A percentile compares a stretch with the other conserved stretches of the same genome.
phyloP scores from a whole-genome alignment of 2,113 vertebrate species.

The Urocitellus parryii region DNA sequence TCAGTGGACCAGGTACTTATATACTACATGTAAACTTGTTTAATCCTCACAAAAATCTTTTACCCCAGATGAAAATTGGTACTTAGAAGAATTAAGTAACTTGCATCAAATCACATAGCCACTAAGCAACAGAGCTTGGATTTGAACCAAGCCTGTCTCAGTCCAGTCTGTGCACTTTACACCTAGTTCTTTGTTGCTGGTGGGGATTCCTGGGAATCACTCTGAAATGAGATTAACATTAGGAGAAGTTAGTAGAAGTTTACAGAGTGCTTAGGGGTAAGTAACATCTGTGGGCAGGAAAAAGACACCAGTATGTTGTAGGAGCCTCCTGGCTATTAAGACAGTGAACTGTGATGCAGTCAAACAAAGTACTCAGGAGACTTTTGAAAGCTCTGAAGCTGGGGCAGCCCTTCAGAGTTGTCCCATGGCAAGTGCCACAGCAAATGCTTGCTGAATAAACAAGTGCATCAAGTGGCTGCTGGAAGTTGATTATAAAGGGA shows the following conservation, averaged over 20 bases:
- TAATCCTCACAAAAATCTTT: neutral
- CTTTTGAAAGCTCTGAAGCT: neutral
- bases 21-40: neutral
- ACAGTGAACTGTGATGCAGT: neutral
- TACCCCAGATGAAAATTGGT: neutral
- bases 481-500: neutral
- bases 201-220: neutral
- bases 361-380: neutral
- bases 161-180: neutral
- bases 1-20: neutral
- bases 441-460: neutral
- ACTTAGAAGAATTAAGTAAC: neutral
- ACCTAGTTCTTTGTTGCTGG: neutral
- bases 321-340: too few relatives aligned
- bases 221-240: neutral
- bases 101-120: fast-evolving
- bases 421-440: neutral
- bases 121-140: neutral
- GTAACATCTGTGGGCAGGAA: neutral
- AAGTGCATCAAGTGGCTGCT: neutral
- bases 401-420: neutral
- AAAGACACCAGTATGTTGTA: neutral
- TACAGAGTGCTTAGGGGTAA: neutral
- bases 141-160: fast-evolving
- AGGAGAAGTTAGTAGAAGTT: neutral